Evolutionary conservation across 2,888 invertebrate genomes (phyloP).

Genomic region (Bibio marci): DNA sequence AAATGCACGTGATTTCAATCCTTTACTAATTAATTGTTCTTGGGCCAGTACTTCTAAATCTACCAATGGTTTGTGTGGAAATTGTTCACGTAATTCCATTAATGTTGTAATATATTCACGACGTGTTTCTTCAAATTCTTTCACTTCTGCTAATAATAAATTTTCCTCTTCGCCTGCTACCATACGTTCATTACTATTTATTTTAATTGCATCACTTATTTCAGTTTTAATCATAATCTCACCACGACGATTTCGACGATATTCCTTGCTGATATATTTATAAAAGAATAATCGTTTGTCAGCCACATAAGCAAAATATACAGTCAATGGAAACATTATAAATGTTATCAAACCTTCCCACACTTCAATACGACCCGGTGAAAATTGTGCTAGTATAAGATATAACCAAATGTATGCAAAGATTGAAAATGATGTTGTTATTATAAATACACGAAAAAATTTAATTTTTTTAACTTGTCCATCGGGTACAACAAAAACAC

Average conservation of each 20-base stretch:
- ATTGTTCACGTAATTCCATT: conserved; percentile 73
- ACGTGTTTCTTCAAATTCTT: conserved; percentile 81
- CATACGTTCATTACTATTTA: conserved; percentile 30
- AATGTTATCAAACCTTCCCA: conserved; percentile 97
- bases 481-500: conserved; percentile 78
- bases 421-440: conserved; percentile 94
- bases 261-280: conserved; percentile 76
- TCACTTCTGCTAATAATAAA: conserved; percentile 42
- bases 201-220: conserved; percentile 52
- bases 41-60: conserved; percentile 87
- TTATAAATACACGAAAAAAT: conserved; percentile 91
- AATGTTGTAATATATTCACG: conserved; percentile 85
- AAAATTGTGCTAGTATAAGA: conserved; percentile 75
- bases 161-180: conserved; percentile 8
- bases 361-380: conserved; percentile 75
- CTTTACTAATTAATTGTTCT: conserved; percentile 75
- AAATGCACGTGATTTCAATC: conserved; percentile 91
- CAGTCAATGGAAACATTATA: conserved; percentile 90
- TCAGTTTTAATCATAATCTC: conserved; percentile 71
- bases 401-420: conserved; percentile 99
- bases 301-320: conserved; percentile 89
- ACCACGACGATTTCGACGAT: conserved; percentile 76
- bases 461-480: conserved; percentile 87
- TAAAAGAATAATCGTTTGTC: conserved; percentile 73
- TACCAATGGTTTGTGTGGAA: conserved; percentile 81